Evolutionary conservation across 2,113 vertebrate genomes (phyloP).

Genomic region (Dromaius novaehollandiae): DNA sequence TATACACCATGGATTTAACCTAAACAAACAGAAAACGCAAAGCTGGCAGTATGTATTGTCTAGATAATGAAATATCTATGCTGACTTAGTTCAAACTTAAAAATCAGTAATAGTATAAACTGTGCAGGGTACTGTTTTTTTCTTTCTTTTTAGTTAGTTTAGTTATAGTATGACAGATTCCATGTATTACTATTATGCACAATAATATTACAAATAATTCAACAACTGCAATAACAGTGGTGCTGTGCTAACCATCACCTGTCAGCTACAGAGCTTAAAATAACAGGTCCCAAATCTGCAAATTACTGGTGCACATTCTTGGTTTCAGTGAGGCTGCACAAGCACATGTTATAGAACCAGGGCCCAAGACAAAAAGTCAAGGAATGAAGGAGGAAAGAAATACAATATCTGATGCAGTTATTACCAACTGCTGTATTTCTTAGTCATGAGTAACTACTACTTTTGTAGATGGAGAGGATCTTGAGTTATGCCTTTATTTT

Average conservation of each 20-base stretch:
- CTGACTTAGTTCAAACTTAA: not conserved
- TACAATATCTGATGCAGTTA: not conserved
- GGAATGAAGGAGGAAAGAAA: not conserved
- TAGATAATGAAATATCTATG: not conserved
- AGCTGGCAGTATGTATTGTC: not conserved
- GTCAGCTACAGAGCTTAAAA: not conserved
- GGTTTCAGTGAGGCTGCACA: not conserved
- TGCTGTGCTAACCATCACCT: not conserved
- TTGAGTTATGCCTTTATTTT: not conserved
- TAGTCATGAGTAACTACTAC: not conserved
- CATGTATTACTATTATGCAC: not conserved
- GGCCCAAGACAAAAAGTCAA: not conserved
- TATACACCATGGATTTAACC: not conserved
- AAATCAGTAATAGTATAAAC: accelerated
- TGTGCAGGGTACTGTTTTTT: not conserved
- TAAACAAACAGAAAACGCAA: not conserved
- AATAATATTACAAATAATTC: not conserved
- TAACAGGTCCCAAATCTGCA: not conserved
- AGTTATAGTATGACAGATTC: not conserved
- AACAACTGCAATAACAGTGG: not conserved
- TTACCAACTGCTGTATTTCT: not conserved
- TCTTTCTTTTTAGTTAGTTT: not conserved
- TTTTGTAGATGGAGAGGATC: not conserved
- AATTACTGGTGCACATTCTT: not conserved
- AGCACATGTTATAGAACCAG: not conserved